phyloP scores from a whole-genome alignment of 1,140 invertebrate genomes.

The Diploscapter pachys region DNA sequence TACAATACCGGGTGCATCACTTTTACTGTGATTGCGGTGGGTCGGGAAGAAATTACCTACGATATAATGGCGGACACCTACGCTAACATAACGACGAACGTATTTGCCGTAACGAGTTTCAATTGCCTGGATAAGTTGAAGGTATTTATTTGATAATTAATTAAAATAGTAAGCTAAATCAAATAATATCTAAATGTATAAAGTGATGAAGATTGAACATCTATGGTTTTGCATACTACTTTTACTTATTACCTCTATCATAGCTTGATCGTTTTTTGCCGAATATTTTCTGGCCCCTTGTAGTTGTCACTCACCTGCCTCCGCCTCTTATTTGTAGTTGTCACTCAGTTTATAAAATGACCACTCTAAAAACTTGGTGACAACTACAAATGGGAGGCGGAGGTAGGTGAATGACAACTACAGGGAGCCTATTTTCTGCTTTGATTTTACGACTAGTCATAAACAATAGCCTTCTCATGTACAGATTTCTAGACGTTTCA shows the following conservation, averaged over 20 bases:
- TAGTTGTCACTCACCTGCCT: no score
- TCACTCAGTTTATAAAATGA: no score
- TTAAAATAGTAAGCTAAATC: constrained; percentile 22
- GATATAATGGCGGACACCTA: constrained; percentile 23
- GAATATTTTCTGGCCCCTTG: not conserved
- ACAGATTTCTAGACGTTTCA: no score
- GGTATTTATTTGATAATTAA: not conserved
- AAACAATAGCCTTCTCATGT: no score
- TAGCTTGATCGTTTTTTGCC: not conserved
- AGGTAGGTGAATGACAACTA: no score
- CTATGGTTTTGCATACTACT: constrained; percentile 14
- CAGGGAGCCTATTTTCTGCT: no score
- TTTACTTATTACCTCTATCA: not conserved
- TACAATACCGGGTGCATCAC: constrained; percentile 8
- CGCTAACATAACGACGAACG: constrained; percentile 8
- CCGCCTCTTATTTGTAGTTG: no score
- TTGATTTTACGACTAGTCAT: no score
- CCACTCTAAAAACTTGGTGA: no score
- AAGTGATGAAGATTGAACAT: constrained; percentile 8
- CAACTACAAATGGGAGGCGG: no score
- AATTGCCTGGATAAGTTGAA: constrained; percentile 10
- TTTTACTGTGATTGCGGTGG: no score
- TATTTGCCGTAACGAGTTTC: constrained; percentile 25
- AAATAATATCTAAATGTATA: constrained; percentile 1
- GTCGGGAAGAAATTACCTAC: constrained; percentile 23